These are phyloP conservation scores for Perccottus glenii DNA, from an alignment of 2,113 vertebrate genomes.

Conservation along the genomic window DNA sequence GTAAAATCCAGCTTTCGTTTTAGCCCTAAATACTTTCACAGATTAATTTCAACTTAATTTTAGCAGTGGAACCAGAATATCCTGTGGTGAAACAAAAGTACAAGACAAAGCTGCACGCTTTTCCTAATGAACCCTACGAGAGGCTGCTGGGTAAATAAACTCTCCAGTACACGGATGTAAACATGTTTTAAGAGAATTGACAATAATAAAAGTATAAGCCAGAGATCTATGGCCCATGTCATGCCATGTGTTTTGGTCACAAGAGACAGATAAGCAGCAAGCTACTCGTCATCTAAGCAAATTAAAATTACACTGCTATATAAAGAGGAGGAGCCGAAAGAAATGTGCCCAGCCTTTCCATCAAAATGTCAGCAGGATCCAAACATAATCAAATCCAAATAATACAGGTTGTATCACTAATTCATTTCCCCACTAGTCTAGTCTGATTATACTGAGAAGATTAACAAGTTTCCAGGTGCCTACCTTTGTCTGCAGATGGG, in stretches of 20 bases:
- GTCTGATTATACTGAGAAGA: too few species aligned
- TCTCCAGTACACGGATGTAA: background rate
- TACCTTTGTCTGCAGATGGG: constrained; percentile 39
- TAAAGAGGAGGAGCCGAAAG: too few species aligned
- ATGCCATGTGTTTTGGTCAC: background rate
- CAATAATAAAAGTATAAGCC: background rate
- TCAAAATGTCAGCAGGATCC: too few species aligned
- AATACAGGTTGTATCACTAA: too few species aligned
- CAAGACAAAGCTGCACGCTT: background rate
- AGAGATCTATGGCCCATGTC: background rate
- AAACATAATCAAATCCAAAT: too few species aligned
- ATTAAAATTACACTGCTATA: background rate
- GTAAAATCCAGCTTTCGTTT: too few species aligned
- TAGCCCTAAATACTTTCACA: too few species aligned
- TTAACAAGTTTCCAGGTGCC: background rate
- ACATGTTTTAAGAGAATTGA: background rate
- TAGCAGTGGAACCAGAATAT: constrained; percentile 11
- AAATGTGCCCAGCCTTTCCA: too few species aligned
- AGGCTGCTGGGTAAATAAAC: constrained; percentile 23
- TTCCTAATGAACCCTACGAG: background rate
- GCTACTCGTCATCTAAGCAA: background rate
- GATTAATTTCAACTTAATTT: background rate
- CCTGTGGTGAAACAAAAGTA: background rate
- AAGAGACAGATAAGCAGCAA: background rate
- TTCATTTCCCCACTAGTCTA: background rate